Base-by-base conservation (phyloP, 2,888 invertebrate species). In the Dorcus hopei region DNA sequence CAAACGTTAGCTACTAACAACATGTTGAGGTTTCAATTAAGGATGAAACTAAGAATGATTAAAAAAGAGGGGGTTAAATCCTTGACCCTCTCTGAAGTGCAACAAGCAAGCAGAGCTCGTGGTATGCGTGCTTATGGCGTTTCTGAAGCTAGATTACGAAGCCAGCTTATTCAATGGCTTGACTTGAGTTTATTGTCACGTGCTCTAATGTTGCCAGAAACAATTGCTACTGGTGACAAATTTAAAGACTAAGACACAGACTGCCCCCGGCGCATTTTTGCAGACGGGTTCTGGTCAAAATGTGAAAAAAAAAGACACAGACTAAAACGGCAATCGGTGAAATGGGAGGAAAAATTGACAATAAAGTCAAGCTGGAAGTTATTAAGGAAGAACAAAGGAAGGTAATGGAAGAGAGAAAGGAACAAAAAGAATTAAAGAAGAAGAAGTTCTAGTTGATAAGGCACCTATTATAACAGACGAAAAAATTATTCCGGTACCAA, bases 91-190 rank as follows among this genome's bases (percentile, higher is more conserved):
- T 61, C 85, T 62, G 99, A 99, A 79, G 80, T 99, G 55, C 99
- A 99, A 75, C 89, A 91, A 68, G 98, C 98, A 0, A 97, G 97
- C 75, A 85, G 93, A 69, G 86, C 93, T 0, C 84, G 99, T 61
- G 99, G 97, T 3, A 99, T 99, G 99, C 84, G 98, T 65, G 95
- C 98, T 0, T 90, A 97, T 71, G 99, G 99, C 63, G 84, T 99
- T 61, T 89, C 96, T 0, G 95, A 95, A 70, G 52, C 55, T 9
- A 53, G 76, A 52, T 82, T 99, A 55, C 83, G 87, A 41, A 85
- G 87, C 33, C 98, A 99, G 76, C 78, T 99, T 39, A 81, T 84
- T 42, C 95, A 97, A 75, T 99, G 99, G 99, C 82, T 99, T 49
- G 95, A 97, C 75, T 82, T 99, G 64, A 97, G 97, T 64, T 81